Evolutionary conservation across 2,113 vertebrate genomes (phyloP).

Genomic region (Ceuthmochares aereus): DNA sequence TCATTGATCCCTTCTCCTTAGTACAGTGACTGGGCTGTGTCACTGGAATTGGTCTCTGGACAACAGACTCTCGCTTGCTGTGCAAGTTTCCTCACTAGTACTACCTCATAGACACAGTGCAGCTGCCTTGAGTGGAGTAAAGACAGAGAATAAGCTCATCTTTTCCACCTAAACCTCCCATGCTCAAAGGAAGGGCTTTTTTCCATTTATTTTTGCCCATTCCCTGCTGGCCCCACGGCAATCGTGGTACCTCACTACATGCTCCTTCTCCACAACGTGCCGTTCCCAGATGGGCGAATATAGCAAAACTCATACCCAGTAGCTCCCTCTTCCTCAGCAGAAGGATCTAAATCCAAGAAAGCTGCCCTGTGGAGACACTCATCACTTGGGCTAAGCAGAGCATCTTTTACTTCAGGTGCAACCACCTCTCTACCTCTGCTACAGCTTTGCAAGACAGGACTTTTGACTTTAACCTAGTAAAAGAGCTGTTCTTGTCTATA

Average conservation of each 20-base stretch:
- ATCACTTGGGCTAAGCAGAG: not conserved
- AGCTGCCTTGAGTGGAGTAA: not conserved
- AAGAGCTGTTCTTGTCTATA: not conserved
- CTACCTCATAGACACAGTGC: not conserved
- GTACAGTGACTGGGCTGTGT: not conserved
- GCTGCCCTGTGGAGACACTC: not conserved
- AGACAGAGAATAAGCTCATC: not conserved
- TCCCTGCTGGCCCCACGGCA: accelerated
- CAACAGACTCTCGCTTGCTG: not conserved
- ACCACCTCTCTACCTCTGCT: not conserved
- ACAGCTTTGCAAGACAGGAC: not conserved
- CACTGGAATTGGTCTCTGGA: not conserved
- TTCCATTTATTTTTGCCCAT: not conserved
- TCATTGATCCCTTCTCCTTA: not conserved
- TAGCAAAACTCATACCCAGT: not conserved
- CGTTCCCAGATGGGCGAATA: accelerated
- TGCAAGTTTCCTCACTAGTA: not conserved
- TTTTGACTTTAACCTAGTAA: not conserved
- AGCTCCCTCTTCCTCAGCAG: not conserved
- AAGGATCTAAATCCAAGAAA: not conserved
- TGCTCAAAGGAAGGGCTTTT: not conserved
- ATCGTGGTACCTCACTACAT: too few species aligned
- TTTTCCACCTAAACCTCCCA: not conserved
- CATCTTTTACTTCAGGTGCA: not conserved
- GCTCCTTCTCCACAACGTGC: not conserved